Conservation (phyloP, 2,797 vertebrate species). For the Lacerta agilis region DNA sequence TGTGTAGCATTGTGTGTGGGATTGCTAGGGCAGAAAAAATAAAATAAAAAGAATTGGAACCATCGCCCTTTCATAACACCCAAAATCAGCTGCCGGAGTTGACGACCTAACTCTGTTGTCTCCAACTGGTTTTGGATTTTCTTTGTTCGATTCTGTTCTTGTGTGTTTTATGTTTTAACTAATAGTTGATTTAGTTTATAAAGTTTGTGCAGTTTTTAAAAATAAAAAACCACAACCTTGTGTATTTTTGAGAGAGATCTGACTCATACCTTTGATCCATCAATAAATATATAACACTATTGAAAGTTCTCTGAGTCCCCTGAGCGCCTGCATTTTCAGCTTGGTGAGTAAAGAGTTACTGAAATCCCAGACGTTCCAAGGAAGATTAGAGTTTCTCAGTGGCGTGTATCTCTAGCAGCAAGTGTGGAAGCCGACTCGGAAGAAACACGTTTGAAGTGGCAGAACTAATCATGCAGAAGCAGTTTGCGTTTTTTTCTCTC, state of each 20-base stretch:
- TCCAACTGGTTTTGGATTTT: too few relatives aligned
- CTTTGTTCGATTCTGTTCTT: background rate
- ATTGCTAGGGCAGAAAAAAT: too few relatives aligned
- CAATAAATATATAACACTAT: background rate
- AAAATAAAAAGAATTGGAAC: too few relatives aligned
- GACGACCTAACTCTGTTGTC: too few relatives aligned
- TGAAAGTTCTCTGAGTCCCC: background rate
- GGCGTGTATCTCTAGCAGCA: slow-evolving; percentile 78
- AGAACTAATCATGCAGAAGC: slow-evolving; percentile 86
- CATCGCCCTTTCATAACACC: too few relatives aligned
- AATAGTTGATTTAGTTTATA: background rate
- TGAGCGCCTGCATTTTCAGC: background rate
- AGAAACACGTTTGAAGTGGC: slow-evolving; percentile 85
- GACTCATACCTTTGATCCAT: background rate
- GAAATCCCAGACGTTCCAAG: slow-evolving; percentile 71
- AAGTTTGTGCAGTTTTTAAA: background rate
- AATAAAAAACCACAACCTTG: background rate
- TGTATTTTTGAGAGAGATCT: too few relatives aligned
- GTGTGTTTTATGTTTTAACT: background rate
- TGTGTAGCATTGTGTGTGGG: background rate
- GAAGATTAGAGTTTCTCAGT: slow-evolving; percentile 78
- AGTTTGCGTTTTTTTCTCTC: slow-evolving; percentile 81
- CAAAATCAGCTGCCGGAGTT: too few relatives aligned
- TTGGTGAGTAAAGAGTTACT: slow-evolving; percentile 78
- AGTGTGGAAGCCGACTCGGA: slow-evolving; percentile 81